A percentile compares a stretch with the other conserved stretches of the same genome.
Conservation (phyloP, 2,113 vertebrate genomes). For the Scomber colias region DNA sequence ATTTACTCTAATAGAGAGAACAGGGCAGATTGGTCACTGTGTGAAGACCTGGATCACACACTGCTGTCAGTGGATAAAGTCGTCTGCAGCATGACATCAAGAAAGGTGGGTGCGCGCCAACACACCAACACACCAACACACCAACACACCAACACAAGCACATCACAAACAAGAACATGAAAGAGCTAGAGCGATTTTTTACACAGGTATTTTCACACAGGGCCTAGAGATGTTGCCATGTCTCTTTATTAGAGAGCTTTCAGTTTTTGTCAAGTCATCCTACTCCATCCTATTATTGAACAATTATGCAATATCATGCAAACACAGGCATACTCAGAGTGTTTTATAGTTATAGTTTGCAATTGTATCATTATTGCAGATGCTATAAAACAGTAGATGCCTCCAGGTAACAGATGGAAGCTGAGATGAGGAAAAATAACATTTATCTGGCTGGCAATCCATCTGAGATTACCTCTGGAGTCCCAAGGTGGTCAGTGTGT, state of each 20-base stretch:
- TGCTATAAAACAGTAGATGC: constrained; percentile 45
- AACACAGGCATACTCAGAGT: neutral
- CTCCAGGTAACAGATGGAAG: constrained; percentile 50
- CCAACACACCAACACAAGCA: constrained; percentile 13
- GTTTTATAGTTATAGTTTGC: constrained; percentile 28
- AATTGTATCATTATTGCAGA: constrained; percentile 24
- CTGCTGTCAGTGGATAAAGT: constrained; percentile 42
- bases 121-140: constrained; percentile 17
- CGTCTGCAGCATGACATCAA: constrained; percentile 34
- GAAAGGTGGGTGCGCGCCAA: neutral
- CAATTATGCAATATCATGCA: neutral
- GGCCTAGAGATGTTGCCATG: neutral
- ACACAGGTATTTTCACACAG: constrained; percentile 14
- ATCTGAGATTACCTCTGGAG: constrained; percentile 56
- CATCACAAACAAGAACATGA: constrained; percentile 7
- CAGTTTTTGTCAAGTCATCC: constrained; percentile 22
- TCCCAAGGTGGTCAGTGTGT: constrained; percentile 38
- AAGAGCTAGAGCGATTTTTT: neutral
- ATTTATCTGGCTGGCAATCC: constrained; percentile 53
- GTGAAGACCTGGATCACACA: constrained; percentile 35
- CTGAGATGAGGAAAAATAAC: constrained; percentile 57
- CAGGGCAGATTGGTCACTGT: constrained; percentile 15
- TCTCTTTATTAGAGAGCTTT: constrained; percentile 12
- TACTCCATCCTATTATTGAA: neutral
- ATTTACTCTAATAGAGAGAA: constrained; percentile 24